Conservation (phyloP, 2,888 invertebrate genomes). For the Ophonus ardosiacus region DNA sequence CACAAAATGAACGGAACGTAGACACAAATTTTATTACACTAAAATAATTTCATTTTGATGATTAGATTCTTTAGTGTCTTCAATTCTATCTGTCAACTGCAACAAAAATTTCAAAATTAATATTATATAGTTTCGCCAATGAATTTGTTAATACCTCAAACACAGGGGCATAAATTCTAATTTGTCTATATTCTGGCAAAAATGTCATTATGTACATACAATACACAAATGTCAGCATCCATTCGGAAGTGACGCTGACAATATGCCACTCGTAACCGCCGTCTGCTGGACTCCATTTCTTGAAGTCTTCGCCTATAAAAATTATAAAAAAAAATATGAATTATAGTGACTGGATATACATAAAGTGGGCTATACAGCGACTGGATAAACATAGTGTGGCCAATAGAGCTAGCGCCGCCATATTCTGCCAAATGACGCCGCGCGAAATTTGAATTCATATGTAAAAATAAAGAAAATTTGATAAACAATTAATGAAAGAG, state of each 20-base stretch:
- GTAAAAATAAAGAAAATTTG: too few relatives aligned
- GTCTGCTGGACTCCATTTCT: slow-evolving; percentile 75
- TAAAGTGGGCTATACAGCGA: too few relatives aligned
- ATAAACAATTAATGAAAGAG: too few relatives aligned
- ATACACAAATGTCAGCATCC: slow-evolving; percentile 78
- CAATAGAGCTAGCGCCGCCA: too few relatives aligned
- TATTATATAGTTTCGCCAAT: too few relatives aligned
- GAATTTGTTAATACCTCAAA: slow-evolving; percentile 68
- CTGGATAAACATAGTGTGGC: too few relatives aligned
- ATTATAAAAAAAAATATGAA: neutral
- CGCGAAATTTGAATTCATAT: too few relatives aligned
- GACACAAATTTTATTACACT: neutral
- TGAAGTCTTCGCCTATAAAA: slow-evolving; percentile 32
- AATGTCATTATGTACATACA: slow-evolving; percentile 78
- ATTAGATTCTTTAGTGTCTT: neutral
- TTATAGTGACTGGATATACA: too few relatives aligned
- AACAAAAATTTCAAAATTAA: neutral
- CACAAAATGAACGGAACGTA: neutral
- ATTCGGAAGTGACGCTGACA: slow-evolving; percentile 79
- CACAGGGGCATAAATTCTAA: slow-evolving; percentile 75
- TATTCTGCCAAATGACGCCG: too few relatives aligned
- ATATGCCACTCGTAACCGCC: slow-evolving; percentile 79
- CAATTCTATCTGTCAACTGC: neutral
- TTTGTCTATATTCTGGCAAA: slow-evolving; percentile 78
- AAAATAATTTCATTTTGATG: neutral